Conservation (phyloP, 2,113 vertebrate species). For the Labeo catla region DNA sequence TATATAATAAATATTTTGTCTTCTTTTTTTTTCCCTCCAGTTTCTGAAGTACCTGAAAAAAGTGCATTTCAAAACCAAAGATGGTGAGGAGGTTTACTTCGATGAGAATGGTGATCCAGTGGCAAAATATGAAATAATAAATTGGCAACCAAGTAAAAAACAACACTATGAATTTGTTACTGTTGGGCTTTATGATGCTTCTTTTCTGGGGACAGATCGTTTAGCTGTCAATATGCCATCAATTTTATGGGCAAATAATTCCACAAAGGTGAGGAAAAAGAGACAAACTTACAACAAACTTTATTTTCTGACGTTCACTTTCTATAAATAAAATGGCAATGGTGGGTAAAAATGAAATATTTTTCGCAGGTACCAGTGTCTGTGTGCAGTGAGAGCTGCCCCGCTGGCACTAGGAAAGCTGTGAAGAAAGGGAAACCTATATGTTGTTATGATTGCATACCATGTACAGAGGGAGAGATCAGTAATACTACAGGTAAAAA, state of each 20-base stretch:
- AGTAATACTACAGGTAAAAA: constrained; percentile 68
- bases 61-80: constrained; percentile 70
- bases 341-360: not conserved
- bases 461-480: constrained; percentile 74
- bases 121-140: constrained; percentile 76
- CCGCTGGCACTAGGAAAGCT: constrained; percentile 70
- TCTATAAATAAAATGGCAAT: not conserved
- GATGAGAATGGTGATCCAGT: constrained; percentile 71
- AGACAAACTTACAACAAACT: not conserved
- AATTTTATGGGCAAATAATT: not conserved
- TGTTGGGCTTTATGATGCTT: constrained; percentile 71
- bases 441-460: constrained; percentile 76
- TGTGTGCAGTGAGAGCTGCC: constrained; percentile 72
- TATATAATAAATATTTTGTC: not conserved
- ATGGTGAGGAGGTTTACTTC: constrained; percentile 72
- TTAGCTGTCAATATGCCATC: not conserved
- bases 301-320: not conserved
- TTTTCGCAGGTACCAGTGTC: constrained; percentile 69
- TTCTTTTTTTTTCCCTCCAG: too few species aligned
- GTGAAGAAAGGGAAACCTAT: constrained; percentile 73
- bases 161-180: constrained; percentile 65
- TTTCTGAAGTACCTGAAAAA: constrained; percentile 67
- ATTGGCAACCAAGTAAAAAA: constrained; percentile 69
- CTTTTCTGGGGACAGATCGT: constrained; percentile 61
- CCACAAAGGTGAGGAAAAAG: not conserved